These are phyloP conservation scores for Adelges cooleyi DNA, from an alignment of 1,140 invertebrate genomes.

Conservation along the genomic window DNA sequence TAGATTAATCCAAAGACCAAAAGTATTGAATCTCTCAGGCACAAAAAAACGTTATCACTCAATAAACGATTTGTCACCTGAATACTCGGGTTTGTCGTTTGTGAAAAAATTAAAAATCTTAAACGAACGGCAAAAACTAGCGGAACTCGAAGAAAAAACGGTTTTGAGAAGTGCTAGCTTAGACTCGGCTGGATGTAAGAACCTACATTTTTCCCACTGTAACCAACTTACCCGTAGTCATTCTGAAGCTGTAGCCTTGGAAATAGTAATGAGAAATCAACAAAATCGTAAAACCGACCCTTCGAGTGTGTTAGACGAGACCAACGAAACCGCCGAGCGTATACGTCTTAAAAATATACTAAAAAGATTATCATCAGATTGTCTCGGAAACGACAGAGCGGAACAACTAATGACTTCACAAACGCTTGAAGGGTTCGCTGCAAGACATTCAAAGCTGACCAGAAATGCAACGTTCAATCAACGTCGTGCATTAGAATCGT, in stretches of 20 bases:
- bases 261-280: conserved; percentile 33
- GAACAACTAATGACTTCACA: conserved; percentile 59
- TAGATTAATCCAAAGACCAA: conserved; percentile 12
- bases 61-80: conserved; percentile 74
- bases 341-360: conserved; percentile 71
- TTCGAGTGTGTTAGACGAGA: conserved; percentile 45
- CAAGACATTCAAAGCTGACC: conserved; percentile 70
- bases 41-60: conserved; percentile 47
- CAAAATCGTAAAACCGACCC: background rate
- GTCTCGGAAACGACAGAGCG: conserved; percentile 40
- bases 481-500: conserved; percentile 58
- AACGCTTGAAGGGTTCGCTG: conserved; percentile 73
- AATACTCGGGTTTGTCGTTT: conserved; percentile 73
- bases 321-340: conserved; percentile 70
- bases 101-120: conserved; percentile 78
- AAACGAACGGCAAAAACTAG: conserved; percentile 74
- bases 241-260: conserved; percentile 45
- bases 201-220: no score
- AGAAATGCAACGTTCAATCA: conserved; percentile 78
- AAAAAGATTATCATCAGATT: conserved; percentile 54
- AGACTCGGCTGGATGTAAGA: conserved; percentile 43
- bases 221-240: conserved; percentile 50
- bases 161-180: conserved; percentile 63
- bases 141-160: conserved; percentile 61
- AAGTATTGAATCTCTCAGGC: background rate